Conservation (phyloP, 2,888 invertebrate species). For the Apamea monoglypha region DNA sequence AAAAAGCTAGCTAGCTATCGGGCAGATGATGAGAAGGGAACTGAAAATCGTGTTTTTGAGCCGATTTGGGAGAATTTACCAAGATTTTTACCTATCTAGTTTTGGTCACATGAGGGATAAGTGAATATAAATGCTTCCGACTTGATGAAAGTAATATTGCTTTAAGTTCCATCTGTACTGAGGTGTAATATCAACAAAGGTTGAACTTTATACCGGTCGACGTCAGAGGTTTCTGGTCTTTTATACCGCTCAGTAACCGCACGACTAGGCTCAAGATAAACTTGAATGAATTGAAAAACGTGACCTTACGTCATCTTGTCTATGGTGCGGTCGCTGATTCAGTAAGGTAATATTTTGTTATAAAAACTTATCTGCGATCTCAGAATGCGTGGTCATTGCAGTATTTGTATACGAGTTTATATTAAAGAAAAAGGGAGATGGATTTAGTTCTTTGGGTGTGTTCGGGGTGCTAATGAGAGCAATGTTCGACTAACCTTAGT, state of each 20-base stretch:
- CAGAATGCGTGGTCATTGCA: constrained; percentile 13
- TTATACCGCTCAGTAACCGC: constrained; percentile 43
- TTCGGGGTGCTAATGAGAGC: not conserved
- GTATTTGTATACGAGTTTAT: constrained; percentile 3
- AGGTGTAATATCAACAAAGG: constrained; percentile 25
- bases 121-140: not conserved
- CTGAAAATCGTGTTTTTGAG: too few species aligned
- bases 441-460: not conserved
- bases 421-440: not conserved
- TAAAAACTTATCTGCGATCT: constrained; percentile 34
- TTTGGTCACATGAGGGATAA: not conserved
- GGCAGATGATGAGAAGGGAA: not conserved
- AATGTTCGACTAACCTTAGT: constrained; percentile 13
- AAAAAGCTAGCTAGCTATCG: too few species aligned
- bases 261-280: constrained; percentile 52
- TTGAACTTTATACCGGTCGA: constrained; percentile 39
- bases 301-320: constrained; percentile 70
- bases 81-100: not conserved
- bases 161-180: not conserved
- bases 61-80: not conserved
- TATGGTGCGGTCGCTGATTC: constrained; percentile 39
- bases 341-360: constrained; percentile 35
- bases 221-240: constrained; percentile 37
- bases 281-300: constrained; percentile 68
- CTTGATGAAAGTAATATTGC: too few species aligned